Base-by-base conservation (phyloP, 2,113 vertebrate species). In the Eptatretus burgeri region DNA sequence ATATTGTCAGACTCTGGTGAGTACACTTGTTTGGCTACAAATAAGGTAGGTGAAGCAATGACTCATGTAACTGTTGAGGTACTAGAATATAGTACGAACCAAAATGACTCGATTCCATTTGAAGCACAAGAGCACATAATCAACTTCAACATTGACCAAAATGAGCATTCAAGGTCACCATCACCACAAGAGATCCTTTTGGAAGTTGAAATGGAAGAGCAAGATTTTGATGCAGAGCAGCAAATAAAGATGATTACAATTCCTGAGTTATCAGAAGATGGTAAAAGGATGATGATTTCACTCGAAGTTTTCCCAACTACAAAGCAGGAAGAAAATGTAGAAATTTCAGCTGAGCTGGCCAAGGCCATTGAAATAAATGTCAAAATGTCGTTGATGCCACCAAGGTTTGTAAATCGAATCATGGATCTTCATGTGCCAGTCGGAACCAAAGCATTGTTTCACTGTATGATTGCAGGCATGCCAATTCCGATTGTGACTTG, bases 121-220 rank as follows among this genome's bases (percentile, higher is more conserved):
- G 80, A 95, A 64, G 93, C 82, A n/a, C 85, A 93, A 70, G 89
- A 96, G 66, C 91, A 98, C 17, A 74, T 98, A 65, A 93, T 98
- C 78, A 81, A 93, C 66, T 98, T 98, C 69, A 84, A 93, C 64
- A 66, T 98, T 65, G 84, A 89, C 67, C 76, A 78, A 68, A 70
- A 69, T 10, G 76, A 79, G 11, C 79, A 80, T 13, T 96, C 91
- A 12, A 83, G 89, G 63, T 85, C 91, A 62, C 81, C 88, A 50
- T 98, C 91, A 17, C 91, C 91, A 66, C 91, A 98, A 68, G 91
- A 98, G 76, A 98, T 98, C 68, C 75, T 98, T 51, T 72, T 98
- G 11, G 91, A 98, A 73, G 82, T 98, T 52, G 91, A 98, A 68
- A 65, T 98, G 67, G 86, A 91, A 80, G 91, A 98, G 72, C 81